These are phyloP conservation scores for Amphimedon queenslandica DNA, from an alignment of 37 sponge, comb jelly and placozoan genomes.

Conservation along the genomic window DNA sequence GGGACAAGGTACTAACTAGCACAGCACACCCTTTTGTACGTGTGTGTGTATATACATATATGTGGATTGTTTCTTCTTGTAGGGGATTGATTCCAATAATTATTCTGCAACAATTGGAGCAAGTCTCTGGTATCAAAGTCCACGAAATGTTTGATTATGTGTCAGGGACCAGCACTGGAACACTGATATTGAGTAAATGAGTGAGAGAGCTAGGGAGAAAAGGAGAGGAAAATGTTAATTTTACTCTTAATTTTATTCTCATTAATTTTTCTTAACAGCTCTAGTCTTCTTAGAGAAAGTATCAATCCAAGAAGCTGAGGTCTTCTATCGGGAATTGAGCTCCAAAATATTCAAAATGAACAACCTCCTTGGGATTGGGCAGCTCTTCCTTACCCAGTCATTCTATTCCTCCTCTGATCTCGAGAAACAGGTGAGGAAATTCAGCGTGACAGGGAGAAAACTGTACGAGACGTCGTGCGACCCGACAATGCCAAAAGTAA, in stretches of 20 bases:
- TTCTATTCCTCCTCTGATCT: constrained; percentile 61
- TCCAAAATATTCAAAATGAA: constrained; percentile 62
- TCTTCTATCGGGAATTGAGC: constrained; percentile 35
- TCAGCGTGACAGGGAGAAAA: constrained; percentile 8
- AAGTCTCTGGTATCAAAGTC: constrained; percentile 12
- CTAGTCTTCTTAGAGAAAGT: constrained; percentile 37
- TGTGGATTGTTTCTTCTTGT: not conserved
- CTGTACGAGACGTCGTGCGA: constrained; percentile 41
- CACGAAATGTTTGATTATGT: constrained; percentile 74
- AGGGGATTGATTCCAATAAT: constrained; percentile 73
- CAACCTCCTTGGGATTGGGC: constrained; percentile 60
- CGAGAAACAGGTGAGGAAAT: constrained; percentile 21
- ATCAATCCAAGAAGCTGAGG: constrained; percentile 9
- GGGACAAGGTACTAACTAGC: constrained; percentile 62
- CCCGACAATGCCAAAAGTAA: constrained; percentile 37
- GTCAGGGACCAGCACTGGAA: constrained; percentile 81
- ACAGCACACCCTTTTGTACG: not conserved
- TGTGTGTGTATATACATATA: not conserved
- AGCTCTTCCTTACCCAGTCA: constrained; percentile 68
- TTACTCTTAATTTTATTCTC: not conserved
- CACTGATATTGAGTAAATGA: constrained; percentile 6
- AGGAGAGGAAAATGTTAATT: not conserved
- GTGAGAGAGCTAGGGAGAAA: too few species aligned
- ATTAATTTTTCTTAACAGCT: not conserved
- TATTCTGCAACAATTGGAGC: constrained; percentile 59